phyloP scores from a whole-genome alignment of 2,113 vertebrate species.

The Spheniscus mendiculus region DNA sequence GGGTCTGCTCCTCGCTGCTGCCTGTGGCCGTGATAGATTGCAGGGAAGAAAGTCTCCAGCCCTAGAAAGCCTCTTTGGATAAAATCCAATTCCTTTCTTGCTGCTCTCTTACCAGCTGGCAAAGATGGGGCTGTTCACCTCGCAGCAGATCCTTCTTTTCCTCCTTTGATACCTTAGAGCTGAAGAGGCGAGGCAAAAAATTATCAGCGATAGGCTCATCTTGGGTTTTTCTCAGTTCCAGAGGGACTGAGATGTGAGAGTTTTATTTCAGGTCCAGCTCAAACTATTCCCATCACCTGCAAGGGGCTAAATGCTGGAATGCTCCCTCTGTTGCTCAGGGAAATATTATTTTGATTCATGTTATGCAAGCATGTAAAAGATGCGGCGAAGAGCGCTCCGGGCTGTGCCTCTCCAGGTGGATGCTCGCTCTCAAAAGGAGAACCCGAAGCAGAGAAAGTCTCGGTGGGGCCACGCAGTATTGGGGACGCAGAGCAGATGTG shows the following conservation, averaged over 20 bases:
- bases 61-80: not conserved
- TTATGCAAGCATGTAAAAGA: not conserved
- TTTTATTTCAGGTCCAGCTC: not conserved
- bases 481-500: not conserved
- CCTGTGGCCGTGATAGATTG: fast-evolving
- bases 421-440: not conserved
- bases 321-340: not conserved
- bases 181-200: not conserved
- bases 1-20: not conserved
- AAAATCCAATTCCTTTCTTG: not conserved
- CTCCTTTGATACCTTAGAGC: not conserved
- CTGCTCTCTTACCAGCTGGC: not conserved
- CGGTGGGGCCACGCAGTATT: fast-evolving
- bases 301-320: not conserved
- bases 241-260: not conserved
- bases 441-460: not conserved
- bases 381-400: fast-evolving
- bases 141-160: not conserved
- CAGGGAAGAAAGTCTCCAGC: not conserved
- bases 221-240: not conserved
- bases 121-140: not conserved
- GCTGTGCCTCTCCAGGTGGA: not conserved
- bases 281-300: not conserved
- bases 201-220: fast-evolving
- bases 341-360: not conserved